Evolutionary conservation across 2,888 invertebrate genomes (phyloP).

Genomic region (Leptothorax acervorum): DNA sequence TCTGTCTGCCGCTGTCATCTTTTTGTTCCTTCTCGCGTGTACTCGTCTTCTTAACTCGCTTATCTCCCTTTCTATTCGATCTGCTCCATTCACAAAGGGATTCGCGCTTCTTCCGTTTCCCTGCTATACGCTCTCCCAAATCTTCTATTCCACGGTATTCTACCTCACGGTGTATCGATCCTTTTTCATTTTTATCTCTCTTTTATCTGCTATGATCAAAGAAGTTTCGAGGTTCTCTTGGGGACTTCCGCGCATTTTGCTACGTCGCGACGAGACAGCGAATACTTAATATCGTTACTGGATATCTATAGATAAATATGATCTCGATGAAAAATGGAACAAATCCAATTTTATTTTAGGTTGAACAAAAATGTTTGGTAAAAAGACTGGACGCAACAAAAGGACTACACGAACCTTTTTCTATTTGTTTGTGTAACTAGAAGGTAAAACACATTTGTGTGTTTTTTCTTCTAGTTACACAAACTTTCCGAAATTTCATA

Average conservation of each 20-base stretch:
- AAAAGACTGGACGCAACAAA: neutral
- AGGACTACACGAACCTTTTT: neutral
- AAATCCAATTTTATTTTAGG: neutral
- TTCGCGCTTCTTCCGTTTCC: conserved; percentile 38
- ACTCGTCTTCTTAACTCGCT: conserved; percentile 57
- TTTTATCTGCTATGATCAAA: conserved; percentile 46
- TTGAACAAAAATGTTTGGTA: neutral
- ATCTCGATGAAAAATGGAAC: conserved; percentile 14
- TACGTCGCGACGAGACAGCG: conserved; percentile 24
- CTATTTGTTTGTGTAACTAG: too few species aligned
- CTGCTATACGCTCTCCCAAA: conserved; percentile 17
- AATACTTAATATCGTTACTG: conserved; percentile 38
- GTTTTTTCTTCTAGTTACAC: neutral
- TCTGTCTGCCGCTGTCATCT: conserved; percentile 51
- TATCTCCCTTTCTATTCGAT: conserved; percentile 55
- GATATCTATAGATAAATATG: conserved; percentile 26
- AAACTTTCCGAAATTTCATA: neutral
- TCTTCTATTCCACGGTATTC: conserved; percentile 43
- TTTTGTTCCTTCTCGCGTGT: conserved; percentile 52
- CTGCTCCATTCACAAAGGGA: conserved; percentile 46
- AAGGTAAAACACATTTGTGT: too few species aligned
- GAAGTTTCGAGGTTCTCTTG: conserved; percentile 35
- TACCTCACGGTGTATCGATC: conserved; percentile 37
- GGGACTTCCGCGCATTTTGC: conserved; percentile 42
- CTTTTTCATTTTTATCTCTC: conserved; percentile 24